Evolutionary conservation across 2,113 vertebrate species (phyloP).

Genomic region (Chloropsis cyanopogon): DNA sequence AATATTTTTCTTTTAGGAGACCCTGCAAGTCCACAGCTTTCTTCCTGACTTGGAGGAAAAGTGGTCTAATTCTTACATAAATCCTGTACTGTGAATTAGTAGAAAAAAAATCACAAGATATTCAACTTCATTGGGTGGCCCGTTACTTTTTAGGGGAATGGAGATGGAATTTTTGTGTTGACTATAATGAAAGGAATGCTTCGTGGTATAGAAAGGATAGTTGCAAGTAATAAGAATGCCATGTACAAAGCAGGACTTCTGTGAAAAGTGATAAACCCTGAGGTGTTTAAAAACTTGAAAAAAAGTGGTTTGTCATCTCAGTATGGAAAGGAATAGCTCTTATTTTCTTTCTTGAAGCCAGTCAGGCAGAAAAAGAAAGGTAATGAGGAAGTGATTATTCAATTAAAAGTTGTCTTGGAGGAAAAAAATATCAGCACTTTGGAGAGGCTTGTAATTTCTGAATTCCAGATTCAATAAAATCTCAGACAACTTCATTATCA

Average conservation of each 20-base stretch:
- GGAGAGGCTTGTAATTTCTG: conserved; percentile 65
- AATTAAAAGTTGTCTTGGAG: conserved; percentile 72
- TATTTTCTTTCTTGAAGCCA: background rate
- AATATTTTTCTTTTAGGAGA: background rate
- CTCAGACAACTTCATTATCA: conserved; percentile 63
- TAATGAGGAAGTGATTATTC: conserved; percentile 68
- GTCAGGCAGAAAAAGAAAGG: conserved; percentile 49
- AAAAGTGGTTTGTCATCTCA: conserved; percentile 3
- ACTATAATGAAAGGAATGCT: background rate
- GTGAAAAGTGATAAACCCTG: background rate
- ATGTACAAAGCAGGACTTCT: background rate
- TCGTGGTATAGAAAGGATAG: background rate
- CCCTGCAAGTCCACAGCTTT: background rate
- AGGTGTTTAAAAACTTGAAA: background rate
- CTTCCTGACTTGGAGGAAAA: background rate
- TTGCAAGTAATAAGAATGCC: background rate
- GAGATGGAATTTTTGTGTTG: background rate
- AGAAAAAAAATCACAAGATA: background rate
- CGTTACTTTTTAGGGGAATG: background rate
- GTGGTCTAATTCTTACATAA: background rate
- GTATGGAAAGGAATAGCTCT: background rate
- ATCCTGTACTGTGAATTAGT: background rate
- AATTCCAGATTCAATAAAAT: conserved; percentile 72
- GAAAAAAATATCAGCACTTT: conserved; percentile 41
- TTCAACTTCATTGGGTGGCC: background rate